Base-by-base conservation (phyloP, 2,113 vertebrate genomes). In the Glaucidium brasilianum region DNA sequence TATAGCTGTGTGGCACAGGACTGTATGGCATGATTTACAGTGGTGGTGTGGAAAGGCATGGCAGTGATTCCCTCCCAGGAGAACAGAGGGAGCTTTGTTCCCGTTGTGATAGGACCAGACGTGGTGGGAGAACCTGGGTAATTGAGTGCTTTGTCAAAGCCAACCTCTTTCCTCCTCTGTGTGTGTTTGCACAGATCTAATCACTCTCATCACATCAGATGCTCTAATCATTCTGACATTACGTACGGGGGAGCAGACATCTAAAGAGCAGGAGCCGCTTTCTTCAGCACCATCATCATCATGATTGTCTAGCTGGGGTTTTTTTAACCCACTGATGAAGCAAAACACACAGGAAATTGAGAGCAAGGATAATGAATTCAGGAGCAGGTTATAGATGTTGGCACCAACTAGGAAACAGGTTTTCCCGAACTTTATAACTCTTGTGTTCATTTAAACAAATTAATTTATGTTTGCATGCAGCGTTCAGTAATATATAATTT, bases 121-220 rank as follows among this genome's bases (percentile, higher is more conserved):
- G 39, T 93, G 64, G 86, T 95, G 94, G 68, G 79, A 74, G 86
- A 97, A 92, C 91, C 79, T 94, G 52, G 72, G 72, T 94, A 91
- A 96, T 94, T 89, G 85, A 93, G 82, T 83, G 60, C 68, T 93
- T 93, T 97, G 92, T 96, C 88, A 82, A 80, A 96, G 91, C 92
- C 94, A 88, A 90, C 83, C 74, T 95, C 78, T 76, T 96, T 88
- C 95, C 93, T 96, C 77, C 83, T 94, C 88, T 86, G 63, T 92
- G 79, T 92, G 85, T 83, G 71, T 84, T 89, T 96, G 94, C 79
- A 72, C 88, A 66, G 91, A 92, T 86, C 76, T 96, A 92, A 95
- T 97, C 93, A 77, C 59, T 85, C 94, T 94, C 88, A 94, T 95
- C 85, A 91, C 90, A 95, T 94, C 95, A 81, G 85, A 63, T 3